Conservation (phyloP, 2,888 invertebrate species). For the Ormyrus labotus region DNA sequence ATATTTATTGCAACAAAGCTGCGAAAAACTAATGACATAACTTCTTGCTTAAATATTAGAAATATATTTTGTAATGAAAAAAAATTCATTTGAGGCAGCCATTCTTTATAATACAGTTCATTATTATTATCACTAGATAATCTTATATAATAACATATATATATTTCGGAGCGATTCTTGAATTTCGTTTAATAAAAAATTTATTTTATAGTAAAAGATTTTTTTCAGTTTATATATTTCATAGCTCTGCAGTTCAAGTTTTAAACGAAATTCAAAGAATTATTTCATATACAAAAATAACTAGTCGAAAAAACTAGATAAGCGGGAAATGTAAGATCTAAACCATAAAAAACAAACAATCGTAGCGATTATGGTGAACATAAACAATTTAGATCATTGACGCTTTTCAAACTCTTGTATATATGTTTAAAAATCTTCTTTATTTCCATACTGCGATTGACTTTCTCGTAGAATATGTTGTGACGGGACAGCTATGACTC, state of each 20-base stretch:
- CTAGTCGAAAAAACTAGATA: constrained; percentile 44
- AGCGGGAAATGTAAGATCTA: constrained; percentile 49
- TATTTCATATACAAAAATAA: constrained; percentile 55
- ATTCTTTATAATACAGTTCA: constrained; percentile 45
- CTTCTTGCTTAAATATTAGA: constrained; percentile 31
- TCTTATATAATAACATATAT: constrained; percentile 47
- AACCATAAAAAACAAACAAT: constrained; percentile 49
- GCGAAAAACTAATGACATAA: constrained; percentile 25
- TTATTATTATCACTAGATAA: constrained; percentile 50
- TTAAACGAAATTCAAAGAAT: constrained; percentile 50
- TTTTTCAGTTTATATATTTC: constrained; percentile 7
- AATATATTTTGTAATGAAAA: constrained; percentile 48
- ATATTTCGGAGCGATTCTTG: constrained; percentile 39
- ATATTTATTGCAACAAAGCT: constrained; percentile 34
- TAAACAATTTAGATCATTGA: constrained; percentile 50
- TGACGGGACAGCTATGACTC: constrained; percentile 43
- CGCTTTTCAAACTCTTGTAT: constrained; percentile 38
- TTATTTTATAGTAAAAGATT: not conserved
- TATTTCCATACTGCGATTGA: constrained; percentile 25
- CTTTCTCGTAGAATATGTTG: constrained; percentile 38
- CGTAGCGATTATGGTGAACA: constrained; percentile 50
- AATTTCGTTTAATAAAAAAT: constrained; percentile 46
- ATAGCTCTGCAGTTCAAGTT: constrained; percentile 21
- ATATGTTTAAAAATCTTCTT: constrained; percentile 46
- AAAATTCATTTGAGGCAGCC: constrained; percentile 44